Evolutionary conservation across 2,888 invertebrate genomes (phyloP), one percentile per base, ranked within the genome.

Genomic region (Thera obeliscata): DNA sequence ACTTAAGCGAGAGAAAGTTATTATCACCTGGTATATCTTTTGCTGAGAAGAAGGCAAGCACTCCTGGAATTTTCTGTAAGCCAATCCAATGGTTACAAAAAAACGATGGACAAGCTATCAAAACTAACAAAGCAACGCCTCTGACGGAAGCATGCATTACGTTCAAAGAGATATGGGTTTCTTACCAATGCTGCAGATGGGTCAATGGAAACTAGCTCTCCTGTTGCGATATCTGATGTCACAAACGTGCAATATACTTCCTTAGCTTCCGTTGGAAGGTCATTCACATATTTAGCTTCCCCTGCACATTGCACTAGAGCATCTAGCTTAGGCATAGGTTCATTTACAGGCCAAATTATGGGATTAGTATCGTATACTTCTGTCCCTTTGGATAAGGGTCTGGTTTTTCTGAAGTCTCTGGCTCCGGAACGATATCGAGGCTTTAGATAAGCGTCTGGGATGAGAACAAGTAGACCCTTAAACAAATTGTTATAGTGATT

Each of bases 1-100:
- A 59, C 4, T 69, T 69, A 6, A 69, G 52, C 8, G 69, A 69
- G 7, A 62, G 82, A 75, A 94, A 95, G 49, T 87, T 85, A 83
- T 97, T 97, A 55, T 82, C 83, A 0, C 96, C 96, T 0, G 96
- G 96, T 65, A 97, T 94, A 76, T 96, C 96, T 79, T 95, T 94
- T 12, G 95, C 95, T 9, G 94, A 90, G 71, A 95, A 94, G 75
- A 95, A 96, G 4, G 95, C 94, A 12, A 96, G 83, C 0, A 96
- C 96, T 0, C 96, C 96, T 2, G 95, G 92, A 63, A 95, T 81
- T 82, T 91, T 94, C 96, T 96, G 82, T 35, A 87, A 90, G 12
- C 22, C 8, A 46, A 48, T 33, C 33, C 22, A 41, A 41, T 7
- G 7, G 41, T 41, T 7, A 41, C 5, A 41, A 41, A 5, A 41